These are phyloP conservation scores for Ascidia mentula DNA, from an alignment of 23 tunicate genomes.

Conservation along the genomic window DNA sequence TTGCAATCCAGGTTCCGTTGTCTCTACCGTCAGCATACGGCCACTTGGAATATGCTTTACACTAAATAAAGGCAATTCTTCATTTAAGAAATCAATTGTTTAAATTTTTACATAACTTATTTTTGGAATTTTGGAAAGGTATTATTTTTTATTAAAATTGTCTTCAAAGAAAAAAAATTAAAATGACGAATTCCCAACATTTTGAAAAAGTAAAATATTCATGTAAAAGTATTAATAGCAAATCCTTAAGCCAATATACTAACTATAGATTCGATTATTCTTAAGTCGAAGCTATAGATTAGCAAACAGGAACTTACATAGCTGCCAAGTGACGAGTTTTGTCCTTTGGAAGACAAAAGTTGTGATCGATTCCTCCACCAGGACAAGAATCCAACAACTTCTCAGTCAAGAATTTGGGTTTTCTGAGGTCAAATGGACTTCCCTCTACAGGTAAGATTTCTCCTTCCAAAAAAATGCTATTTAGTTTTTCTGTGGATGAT, in stretches of 20 bases:
- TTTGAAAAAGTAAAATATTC: too few relatives aligned
- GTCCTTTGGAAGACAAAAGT: constrained; percentile 46
- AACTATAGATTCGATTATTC: too few relatives aligned
- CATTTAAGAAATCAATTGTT: too few relatives aligned
- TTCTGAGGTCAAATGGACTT: constrained; percentile 75
- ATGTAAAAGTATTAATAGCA: too few relatives aligned
- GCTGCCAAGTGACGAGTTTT: constrained; percentile 46
- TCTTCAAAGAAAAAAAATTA: too few relatives aligned
- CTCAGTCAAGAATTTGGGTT: constrained; percentile 47
- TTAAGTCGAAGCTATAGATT: too few relatives aligned
- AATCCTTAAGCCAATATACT: too few relatives aligned
- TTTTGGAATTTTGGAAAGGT: too few relatives aligned
- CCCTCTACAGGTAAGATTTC: constrained; percentile 46
- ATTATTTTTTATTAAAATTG: too few relatives aligned
- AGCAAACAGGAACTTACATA: constrained; percentile 23
- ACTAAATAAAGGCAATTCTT: too few relatives aligned
- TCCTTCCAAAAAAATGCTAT: constrained; percentile 32
- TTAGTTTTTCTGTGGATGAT: neutral
- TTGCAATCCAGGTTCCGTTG: constrained; percentile 91
- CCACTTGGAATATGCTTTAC: constrained; percentile 63
- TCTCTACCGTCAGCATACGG: constrained; percentile 61
- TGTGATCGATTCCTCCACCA: constrained; percentile 77
- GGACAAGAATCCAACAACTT: constrained; percentile 49
- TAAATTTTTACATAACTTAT: too few relatives aligned
- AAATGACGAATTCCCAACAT: too few relatives aligned